These are phyloP conservation scores for Heliconius eleuchia DNA, from an alignment of 1,140 invertebrate genomes.

Conservation along the genomic window DNA sequence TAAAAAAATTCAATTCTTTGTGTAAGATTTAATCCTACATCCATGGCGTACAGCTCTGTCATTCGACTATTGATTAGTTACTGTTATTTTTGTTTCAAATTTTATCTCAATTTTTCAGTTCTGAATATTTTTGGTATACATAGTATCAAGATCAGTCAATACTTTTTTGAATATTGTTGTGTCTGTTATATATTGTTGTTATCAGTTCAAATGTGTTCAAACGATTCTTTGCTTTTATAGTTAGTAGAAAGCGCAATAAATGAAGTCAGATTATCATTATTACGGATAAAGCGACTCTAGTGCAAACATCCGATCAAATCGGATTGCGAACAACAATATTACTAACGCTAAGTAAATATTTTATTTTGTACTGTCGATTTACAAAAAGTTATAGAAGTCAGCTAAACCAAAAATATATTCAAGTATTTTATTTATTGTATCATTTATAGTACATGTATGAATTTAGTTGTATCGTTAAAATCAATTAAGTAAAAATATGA, in stretches of 20 bases:
- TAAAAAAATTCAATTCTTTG: too few relatives aligned
- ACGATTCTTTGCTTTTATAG: constrained; percentile 44
- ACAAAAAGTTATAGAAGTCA: not conserved
- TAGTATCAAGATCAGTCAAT: not conserved
- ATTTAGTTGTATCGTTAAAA: too few relatives aligned
- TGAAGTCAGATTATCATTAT: constrained; percentile 32
- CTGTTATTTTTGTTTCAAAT: too few relatives aligned
- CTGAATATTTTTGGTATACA: not conserved
- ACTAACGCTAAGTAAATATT: constrained; percentile 11
- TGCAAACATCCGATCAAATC: constrained; percentile 70
- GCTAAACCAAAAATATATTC: too few relatives aligned
- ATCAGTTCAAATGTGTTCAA: constrained; percentile 41
- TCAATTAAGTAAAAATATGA: too few relatives aligned
- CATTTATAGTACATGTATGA: too few relatives aligned
- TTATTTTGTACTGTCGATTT: constrained; percentile 10
- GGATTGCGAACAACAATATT: constrained; percentile 41
- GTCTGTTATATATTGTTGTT: not conserved
- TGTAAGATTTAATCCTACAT: too few relatives aligned
- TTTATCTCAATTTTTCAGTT: too few relatives aligned
- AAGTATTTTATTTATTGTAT: too few relatives aligned
- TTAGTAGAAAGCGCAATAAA: constrained; percentile 47
- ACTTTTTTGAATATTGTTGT: not conserved
- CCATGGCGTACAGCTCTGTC: too few relatives aligned
- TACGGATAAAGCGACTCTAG: constrained; percentile 48
- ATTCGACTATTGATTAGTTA: too few relatives aligned